These are phyloP conservation scores for Diorhabda elongata DNA, from an alignment of 1,140 invertebrate genomes.

Conservation along the genomic window DNA sequence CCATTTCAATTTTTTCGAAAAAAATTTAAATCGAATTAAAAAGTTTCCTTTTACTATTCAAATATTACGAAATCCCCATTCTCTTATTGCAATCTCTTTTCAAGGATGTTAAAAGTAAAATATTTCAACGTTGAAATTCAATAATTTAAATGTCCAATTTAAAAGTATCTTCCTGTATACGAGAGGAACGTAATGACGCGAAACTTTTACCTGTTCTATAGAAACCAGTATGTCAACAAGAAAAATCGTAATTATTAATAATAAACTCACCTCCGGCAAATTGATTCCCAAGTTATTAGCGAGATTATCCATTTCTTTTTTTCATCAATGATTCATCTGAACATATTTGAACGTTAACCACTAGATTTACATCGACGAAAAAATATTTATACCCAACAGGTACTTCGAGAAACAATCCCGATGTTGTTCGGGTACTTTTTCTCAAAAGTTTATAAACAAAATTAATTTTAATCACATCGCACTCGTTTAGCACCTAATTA, in stretches of 20 bases:
- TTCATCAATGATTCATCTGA: constrained; percentile 6
- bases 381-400: background rate
- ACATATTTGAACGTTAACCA: constrained; percentile 4
- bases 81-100: too few species aligned
- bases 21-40: too few species aligned
- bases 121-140: too few species aligned
- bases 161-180: too few species aligned
- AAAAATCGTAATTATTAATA: background rate
- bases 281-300: constrained; percentile 32
- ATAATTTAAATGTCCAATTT: too few species aligned
- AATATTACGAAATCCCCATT: too few species aligned
- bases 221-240: too few species aligned
- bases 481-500: background rate
- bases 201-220: too few species aligned
- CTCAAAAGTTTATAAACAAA: background rate
- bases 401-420: background rate
- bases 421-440: background rate
- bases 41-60: too few species aligned
- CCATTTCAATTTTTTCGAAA: too few species aligned
- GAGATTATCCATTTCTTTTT: constrained; percentile 32
- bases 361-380: background rate
- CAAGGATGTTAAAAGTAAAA: too few species aligned
- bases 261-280: constrained; percentile 33
- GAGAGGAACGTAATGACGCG: too few species aligned
- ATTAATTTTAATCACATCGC: constrained; percentile 3